Conservation (phyloP, 2,888 invertebrate species). For the Parnassius glacialis region DNA sequence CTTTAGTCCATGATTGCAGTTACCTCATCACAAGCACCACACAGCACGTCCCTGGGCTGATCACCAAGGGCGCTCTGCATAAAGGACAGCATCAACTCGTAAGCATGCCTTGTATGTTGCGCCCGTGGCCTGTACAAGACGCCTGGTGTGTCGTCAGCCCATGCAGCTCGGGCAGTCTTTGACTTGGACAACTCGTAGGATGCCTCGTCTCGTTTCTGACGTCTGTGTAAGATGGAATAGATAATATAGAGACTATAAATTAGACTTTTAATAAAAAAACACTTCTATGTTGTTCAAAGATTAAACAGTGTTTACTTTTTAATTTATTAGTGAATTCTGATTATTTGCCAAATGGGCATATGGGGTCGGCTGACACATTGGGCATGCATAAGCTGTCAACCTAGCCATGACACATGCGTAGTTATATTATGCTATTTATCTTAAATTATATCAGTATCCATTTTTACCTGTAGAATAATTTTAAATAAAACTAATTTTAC, state of each 20-base stretch:
- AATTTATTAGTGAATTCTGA: no score
- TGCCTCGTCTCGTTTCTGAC: slow-evolving; percentile 95
- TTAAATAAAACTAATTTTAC: no score
- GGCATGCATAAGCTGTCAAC: no score
- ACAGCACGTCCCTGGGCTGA: slow-evolving; percentile 96
- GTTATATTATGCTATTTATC: no score
- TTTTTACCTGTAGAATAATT: slow-evolving; percentile 29
- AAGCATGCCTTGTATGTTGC: slow-evolving; percentile 98
- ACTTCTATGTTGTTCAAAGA: no score
- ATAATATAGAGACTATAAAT: not conserved
- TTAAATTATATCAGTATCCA: no score
- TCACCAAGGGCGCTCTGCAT: slow-evolving; percentile 98
- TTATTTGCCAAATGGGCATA: no score
- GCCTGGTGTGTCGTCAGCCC: slow-evolving; percentile 95
- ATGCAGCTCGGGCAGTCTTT: slow-evolving; percentile 91
- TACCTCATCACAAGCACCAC: slow-evolving; percentile 99
- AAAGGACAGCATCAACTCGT: slow-evolving; percentile 96
- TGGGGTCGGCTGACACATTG: no score
- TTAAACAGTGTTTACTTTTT: no score
- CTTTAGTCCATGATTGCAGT: not conserved
- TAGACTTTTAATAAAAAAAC: not conserved
- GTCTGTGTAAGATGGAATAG: slow-evolving; percentile 61
- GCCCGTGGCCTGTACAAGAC: slow-evolving; percentile 98
- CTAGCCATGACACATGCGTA: no score
- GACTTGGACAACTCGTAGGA: slow-evolving; percentile 94